Evolutionary conservation across 2,113 vertebrate genomes (phyloP).

Genomic region (Notarius lentiginosus): DNA sequence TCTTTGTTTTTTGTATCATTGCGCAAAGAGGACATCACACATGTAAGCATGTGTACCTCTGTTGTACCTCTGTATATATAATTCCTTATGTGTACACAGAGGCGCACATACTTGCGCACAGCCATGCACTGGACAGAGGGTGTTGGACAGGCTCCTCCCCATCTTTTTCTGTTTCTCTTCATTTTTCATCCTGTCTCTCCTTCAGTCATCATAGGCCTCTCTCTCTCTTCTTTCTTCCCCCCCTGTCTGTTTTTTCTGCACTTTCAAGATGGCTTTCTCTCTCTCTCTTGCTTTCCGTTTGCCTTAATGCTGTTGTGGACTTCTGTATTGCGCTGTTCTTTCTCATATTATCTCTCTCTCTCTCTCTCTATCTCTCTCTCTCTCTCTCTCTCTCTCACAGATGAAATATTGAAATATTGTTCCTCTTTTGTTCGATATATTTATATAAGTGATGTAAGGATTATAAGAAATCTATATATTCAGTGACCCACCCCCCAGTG

Average conservation of each 20-base stretch:
- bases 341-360: slow-evolving; percentile 25
- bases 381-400: slow-evolving; percentile 35
- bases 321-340: slow-evolving; percentile 75
- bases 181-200: slow-evolving; percentile 45
- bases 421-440: slow-evolving; percentile 74
- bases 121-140: slow-evolving; percentile 72
- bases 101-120: slow-evolving; percentile 38
- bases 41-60: slow-evolving; percentile 72
- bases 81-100: slow-evolving; percentile 30
- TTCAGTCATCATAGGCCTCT: slow-evolving; percentile 39
- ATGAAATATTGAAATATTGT: slow-evolving; percentile 58
- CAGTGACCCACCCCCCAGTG: slow-evolving; percentile 70
- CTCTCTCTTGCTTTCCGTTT: slow-evolving; percentile 70
- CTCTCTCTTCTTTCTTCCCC: slow-evolving; percentile 27
- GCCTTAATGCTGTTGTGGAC: slow-evolving; percentile 81
- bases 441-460: slow-evolving; percentile 85
- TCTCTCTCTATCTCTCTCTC: slow-evolving; percentile 40
- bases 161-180: slow-evolving; percentile 44
- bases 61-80: slow-evolving; percentile 64
- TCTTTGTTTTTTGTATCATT: slow-evolving; percentile 66
- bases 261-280: slow-evolving; percentile 33
- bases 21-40: slow-evolving; percentile 75
- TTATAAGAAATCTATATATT: slow-evolving; percentile 82
- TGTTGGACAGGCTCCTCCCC: slow-evolving; percentile 63
- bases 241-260: background rate